Conservation (phyloP, 53 echinoderm and acorn worm genomes). For the Apostichopus leukothele region DNA sequence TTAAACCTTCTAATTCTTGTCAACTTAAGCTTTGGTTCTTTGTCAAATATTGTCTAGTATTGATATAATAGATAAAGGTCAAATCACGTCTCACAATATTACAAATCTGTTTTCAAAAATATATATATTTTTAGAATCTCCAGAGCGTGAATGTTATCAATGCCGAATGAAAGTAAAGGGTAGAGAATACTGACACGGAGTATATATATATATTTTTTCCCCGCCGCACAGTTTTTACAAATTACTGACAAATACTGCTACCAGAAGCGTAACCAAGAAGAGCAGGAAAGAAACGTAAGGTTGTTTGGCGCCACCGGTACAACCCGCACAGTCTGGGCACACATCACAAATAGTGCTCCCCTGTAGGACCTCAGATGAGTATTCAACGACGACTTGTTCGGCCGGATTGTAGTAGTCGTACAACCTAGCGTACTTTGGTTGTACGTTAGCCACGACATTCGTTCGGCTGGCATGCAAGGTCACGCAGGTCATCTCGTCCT, state of each 20-base stretch:
- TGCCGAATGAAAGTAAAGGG: too few species aligned
- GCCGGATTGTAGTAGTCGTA: slow-evolving; percentile 79
- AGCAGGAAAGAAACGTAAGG: slow-evolving; percentile 12
- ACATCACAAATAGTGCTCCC: slow-evolving; percentile 28
- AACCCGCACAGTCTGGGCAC: slow-evolving; percentile 37
- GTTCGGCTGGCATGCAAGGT: slow-evolving; percentile 48
- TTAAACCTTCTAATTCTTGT: too few species aligned
- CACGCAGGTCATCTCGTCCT: slow-evolving; percentile 32
- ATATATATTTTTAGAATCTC: too few species aligned
- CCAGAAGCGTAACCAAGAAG: slow-evolving; percentile 11
- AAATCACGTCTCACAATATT: too few species aligned
- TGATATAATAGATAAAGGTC: too few species aligned
- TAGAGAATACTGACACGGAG: not conserved
- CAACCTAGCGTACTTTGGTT: slow-evolving; percentile 65
- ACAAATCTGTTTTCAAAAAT: too few species aligned
- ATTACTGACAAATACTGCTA: slow-evolving; percentile 31
- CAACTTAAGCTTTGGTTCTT: too few species aligned
- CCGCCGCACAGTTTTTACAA: not conserved
- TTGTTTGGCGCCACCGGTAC: slow-evolving; percentile 13
- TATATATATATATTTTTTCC: not conserved
- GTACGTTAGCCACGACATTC: slow-evolving; percentile 60
- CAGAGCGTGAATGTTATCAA: too few species aligned
- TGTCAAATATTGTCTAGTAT: too few species aligned
- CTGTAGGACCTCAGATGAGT: not conserved
- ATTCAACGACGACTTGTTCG: slow-evolving; percentile 16